Base-by-base conservation (phyloP, 2,797 vertebrate genomes). In the Dallia pectoralis region DNA sequence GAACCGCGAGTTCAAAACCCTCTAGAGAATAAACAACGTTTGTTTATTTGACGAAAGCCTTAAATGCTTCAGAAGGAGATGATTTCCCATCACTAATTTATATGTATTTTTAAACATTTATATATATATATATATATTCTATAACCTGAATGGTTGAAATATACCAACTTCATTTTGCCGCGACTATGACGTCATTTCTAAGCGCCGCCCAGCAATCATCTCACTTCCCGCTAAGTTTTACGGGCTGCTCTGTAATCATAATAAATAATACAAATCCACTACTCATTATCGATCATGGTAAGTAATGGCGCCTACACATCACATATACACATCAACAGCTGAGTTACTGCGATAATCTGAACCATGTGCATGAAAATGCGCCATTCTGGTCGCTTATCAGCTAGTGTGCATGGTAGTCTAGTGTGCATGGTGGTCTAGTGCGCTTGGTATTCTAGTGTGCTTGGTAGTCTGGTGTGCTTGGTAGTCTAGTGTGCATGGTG, bases 221-320 rank as follows among this genome's bases (percentile, higher is more conserved):
- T 40, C 32, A 70, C 78, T 93, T 94, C 89, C 93, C 93, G 93
- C 93, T 91, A 93, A 94, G 79, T 73, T 48, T 16, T 5, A 49
- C 67, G 62, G 30, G 78, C 72, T 72, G 33, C 44, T 71, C 29
- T n/a, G 30, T 70, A 71, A 67, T 0, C 25, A 1, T 18, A 68
- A 70, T 32, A 65, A 75, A 16, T 69, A n/a, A 75, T 27, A 30
- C n/a, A 51, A 15, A 69, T 65, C 59, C 68, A 71, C 53, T 19
- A 40, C 33, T n/a, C 62, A 12, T n/a, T 4, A 19, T 51, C 64
- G 27, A 83, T 33, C 27, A 79, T 79, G 77, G 77, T 79, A 72
- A 59, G 77, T 59, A 27, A 56, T 19, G 9, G 4, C 29, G 48
- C 22, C 44, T 6, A 12, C 25, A 0, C 7, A 56, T 30, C 36